These are phyloP conservation scores for Epicauta chinensis DNA, from an alignment of 1,140 invertebrate species.

Conservation along the genomic window DNA sequence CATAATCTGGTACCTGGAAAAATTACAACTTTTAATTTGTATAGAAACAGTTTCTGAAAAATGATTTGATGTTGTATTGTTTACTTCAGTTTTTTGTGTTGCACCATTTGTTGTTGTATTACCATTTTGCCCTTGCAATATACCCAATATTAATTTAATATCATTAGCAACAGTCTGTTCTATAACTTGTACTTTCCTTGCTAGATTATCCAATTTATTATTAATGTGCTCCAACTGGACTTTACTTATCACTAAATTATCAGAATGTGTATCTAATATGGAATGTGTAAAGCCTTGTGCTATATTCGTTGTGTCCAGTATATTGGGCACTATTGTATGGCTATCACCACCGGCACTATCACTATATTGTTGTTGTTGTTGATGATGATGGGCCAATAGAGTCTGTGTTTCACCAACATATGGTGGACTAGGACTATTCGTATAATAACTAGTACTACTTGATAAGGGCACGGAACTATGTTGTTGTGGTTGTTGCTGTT, in stretches of 20 bases:
- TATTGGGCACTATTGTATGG: not conserved
- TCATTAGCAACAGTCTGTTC: constrained; percentile 61
- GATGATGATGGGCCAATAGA: not conserved
- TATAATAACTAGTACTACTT: constrained; percentile 42
- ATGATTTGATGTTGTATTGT: too few relatives aligned
- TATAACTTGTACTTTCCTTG: constrained; percentile 53
- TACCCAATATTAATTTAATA: constrained; percentile 57
- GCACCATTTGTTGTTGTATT: not conserved
- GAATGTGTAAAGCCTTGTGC: constrained; percentile 36
- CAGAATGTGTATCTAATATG: constrained; percentile 33
- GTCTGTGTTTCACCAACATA: constrained; percentile 19
- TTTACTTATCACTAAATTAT: constrained; percentile 36
- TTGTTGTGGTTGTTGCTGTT: constrained; percentile 10
- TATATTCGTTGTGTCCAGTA: not conserved
- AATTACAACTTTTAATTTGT: too few relatives aligned
- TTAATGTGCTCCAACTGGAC: constrained; percentile 48
- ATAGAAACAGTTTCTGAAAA: too few relatives aligned
- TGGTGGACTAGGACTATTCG: constrained; percentile 41
- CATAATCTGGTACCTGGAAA: constrained; percentile 39
- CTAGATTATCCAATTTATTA: constrained; percentile 57
- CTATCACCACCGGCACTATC: not conserved
- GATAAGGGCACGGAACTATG: constrained; percentile 34
- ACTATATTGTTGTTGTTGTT: constrained; percentile 6
- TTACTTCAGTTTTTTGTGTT: not conserved
- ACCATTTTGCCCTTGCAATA: constrained; percentile 51